Base-by-base conservation (phyloP, 2,888 invertebrate species). In the Protodeltote pygarga region DNA sequence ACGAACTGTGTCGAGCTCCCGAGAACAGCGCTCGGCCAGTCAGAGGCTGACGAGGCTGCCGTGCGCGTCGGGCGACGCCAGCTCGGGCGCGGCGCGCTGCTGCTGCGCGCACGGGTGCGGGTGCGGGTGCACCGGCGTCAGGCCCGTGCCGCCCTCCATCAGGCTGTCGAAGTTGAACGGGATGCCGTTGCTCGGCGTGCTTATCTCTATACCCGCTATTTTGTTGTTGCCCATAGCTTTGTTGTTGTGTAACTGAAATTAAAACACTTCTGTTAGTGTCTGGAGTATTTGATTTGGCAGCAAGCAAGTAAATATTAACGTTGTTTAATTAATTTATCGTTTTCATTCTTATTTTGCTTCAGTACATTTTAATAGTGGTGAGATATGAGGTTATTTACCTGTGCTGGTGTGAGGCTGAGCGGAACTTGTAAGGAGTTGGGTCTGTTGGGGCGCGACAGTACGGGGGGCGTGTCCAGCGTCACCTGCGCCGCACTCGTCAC, bases 121-220 rank as follows among this genome's bases (percentile, higher is more conserved):
- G 75, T 89, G 89, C 17, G 89, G 87, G 74, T 89, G 89, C 20
- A 97, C 96, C 0, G 98, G 98, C 4, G 98, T 98, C 33, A 98
- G 92, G 0, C 98, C 98, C 1, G 98, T 97, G 73, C 98, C 97
- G 35, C 97, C 97, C 72, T 97, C 97, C 96, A 98, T 97, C 51
- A 98, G 93, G 65, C 97, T 97, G 75, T 98, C 98, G 83, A 97
- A 98, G 86, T 97, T 97, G 88, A 98, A 97, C 69, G 95, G 95
- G 64, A 97, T 95, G 35, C 97, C 98, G 72, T 95, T 95, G 54
- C 97, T 97, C 0, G 98, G 98, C 6, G 97, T 97, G 57, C 95
- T 96, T 73, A 98, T 97, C 70, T 97, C 94, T 59, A 97, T 94
- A 44, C 97, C 97, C 19, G 95, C 94, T 55, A 95, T 94, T 73